These are phyloP conservation scores for Blomia tropicalis DNA, from an alignment of 2,888 invertebrate genomes.

Conservation along the genomic window DNA sequence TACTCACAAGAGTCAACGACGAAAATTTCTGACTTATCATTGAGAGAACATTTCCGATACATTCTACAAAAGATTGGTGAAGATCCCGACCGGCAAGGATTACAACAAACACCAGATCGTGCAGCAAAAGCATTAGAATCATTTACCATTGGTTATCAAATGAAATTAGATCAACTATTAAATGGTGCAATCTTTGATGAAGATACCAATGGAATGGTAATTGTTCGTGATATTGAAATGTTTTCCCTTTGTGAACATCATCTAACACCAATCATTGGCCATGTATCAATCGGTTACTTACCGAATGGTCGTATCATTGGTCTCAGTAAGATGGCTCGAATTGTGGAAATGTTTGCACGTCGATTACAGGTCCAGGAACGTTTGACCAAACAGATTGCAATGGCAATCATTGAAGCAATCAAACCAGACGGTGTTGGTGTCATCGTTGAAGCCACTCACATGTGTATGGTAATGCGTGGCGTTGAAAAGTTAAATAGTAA, in stretches of 20 bases:
- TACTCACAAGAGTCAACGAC: no score
- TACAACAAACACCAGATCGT: slow-evolving; percentile 87
- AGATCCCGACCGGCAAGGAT: slow-evolving; percentile 76
- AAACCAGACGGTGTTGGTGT: slow-evolving; percentile 95
- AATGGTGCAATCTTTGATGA: slow-evolving; percentile 97
- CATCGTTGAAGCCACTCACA: slow-evolving; percentile 96
- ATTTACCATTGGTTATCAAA: slow-evolving; percentile 97
- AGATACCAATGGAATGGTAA: slow-evolving; percentile 98
- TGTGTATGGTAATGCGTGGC: slow-evolving; percentile 99
- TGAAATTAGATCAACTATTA: slow-evolving; percentile 52
- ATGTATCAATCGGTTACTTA: slow-evolving; percentile 85
- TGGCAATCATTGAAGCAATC: slow-evolving; percentile 90
- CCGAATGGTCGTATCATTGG: slow-evolving; percentile 94
- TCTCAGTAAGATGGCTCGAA: slow-evolving; percentile 87
- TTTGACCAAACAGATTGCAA: slow-evolving; percentile 91
- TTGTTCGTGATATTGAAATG: slow-evolving; percentile 99
- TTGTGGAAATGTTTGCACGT: slow-evolving; percentile 92
- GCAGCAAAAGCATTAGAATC: slow-evolving; percentile 97
- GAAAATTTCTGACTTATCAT: no score
- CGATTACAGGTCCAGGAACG: slow-evolving; percentile 95
- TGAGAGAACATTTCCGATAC: no score
- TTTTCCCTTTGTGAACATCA: slow-evolving; percentile 99
- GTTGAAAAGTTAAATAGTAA: slow-evolving; percentile 98
- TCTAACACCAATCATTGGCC: slow-evolving; percentile 94
- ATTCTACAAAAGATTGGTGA: no score